Conservation (phyloP, 2,797 vertebrate genomes). For the Picus viridis region DNA sequence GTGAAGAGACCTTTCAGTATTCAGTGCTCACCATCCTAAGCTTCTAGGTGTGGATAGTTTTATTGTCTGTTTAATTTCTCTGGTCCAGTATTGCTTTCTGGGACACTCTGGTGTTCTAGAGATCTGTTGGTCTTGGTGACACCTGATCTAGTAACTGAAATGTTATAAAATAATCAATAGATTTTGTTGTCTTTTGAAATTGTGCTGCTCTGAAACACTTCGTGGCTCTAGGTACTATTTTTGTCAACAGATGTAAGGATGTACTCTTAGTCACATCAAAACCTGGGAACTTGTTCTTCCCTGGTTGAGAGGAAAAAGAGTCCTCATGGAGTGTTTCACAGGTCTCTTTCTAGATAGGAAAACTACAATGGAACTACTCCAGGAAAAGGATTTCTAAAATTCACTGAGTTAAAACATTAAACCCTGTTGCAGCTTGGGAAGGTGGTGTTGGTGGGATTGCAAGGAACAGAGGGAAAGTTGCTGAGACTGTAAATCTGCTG, state of each 20-base stretch:
- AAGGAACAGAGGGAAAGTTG: background rate
- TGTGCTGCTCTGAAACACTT: background rate
- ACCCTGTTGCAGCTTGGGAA: background rate
- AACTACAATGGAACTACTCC: background rate
- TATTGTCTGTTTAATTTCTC: background rate
- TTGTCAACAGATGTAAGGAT: background rate
- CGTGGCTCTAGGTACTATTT: background rate
- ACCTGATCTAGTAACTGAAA: background rate
- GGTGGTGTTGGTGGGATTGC: background rate
- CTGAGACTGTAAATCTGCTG: background rate
- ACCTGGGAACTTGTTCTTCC: background rate
- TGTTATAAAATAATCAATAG: background rate
- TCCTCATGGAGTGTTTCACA: background rate
- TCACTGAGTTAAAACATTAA: background rate
- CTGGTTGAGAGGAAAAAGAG: background rate
- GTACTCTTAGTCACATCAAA: background rate
- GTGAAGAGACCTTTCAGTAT: background rate
- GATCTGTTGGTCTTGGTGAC: background rate
- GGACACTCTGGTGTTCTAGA: background rate
- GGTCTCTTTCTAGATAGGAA: background rate
- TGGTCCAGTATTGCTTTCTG: background rate
- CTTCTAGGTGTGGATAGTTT: background rate
- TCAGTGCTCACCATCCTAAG: background rate
- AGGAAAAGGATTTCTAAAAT: background rate
- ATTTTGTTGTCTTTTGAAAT: background rate